Evolutionary conservation across 1,140 invertebrate species (phyloP), one percentile per base, ranked within the genome.

Genomic region (Drosophila elegans): DNA sequence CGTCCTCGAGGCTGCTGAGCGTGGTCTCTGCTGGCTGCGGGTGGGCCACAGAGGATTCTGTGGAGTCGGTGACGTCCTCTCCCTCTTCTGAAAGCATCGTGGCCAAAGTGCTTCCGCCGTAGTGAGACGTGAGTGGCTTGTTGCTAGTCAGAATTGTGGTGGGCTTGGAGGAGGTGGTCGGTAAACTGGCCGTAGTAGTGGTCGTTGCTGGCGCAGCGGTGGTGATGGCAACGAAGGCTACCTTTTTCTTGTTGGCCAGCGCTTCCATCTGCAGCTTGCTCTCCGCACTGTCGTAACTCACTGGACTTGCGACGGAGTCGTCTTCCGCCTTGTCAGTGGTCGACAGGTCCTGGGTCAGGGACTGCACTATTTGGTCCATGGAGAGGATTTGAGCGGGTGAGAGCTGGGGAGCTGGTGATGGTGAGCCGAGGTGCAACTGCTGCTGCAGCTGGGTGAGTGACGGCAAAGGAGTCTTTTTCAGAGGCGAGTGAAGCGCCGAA

Each of bases 331-430:
- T 71, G 11, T 88, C 79, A 2, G 52, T 71, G 1, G 45, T 44
- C 1, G 71, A 52, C 12, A 74, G 42, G 56, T 90, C 76, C 16
- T 91, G 74, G 3, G 80, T 86, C 3, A 91, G 64, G 6, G 78
- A 88, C 51, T 86, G 77, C 39, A 91, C 74, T 29, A 91, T 91
- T 53, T 91, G 84, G 56, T 91, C 89, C 74, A 91, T 82, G 3
- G 89, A 91, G 5, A 75, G 51, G n/a, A 90, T 91, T 32, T 90
- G 78, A 38, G 67, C 80, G 6, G 68, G 68, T n/a, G 76, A 74
- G 34, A 74, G 29, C 36, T 83, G 56, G 63, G 90, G 67, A 68
- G 72, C 80, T 3, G 90, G 57, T 4, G 83, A 72, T 1, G 83
- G 66, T 32, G 72, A 78, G 29, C 77, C 77, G 13, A 53, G 74